Evolutionary conservation across 2,797 vertebrate genomes (phyloP), one percentile per base, ranked within the genome.

Genomic region (Muscicapa comitata): DNA sequence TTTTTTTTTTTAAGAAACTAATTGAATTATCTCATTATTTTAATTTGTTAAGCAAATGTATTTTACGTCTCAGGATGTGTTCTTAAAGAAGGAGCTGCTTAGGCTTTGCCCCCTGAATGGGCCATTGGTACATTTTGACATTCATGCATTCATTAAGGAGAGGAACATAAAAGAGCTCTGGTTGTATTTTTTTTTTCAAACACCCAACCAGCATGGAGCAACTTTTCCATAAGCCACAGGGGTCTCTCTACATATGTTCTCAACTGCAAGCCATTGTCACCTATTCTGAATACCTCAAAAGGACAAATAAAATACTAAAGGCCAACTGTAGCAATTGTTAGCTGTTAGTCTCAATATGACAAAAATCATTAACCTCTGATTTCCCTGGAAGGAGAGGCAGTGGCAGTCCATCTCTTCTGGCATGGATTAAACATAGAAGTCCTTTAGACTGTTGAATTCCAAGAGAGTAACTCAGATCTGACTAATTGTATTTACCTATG

Each of bases 31-130:
- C 98, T 99, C 98, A 99, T 99, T 99, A 98, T 99, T 99, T 99
- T 98, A 99, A 99, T 99, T 99, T 99, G 99, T 99, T 99, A 99
- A 99, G 99, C 99, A 99, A 99, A 99, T 99, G 99, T 99, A 99
- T 99, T 99, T 99, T 98, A 98, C 97, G 98, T 99, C 98, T 98
- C 98, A 98, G 98, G 98, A 98, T 99, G 99, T 98, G 97, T 99
- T 99, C 99, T 98, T 99, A 99, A 98, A 98, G 98, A 98, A 97
- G 98, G 98, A 98, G 98, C 98, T 99, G 98, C 98, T 98, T 96
- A 98, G 98, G 98, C 98, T 99, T 99, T 99, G 98, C 98, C 98
- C 98, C 97, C 98, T 99, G 99, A 99, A 99, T 99, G 98, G 98
- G 98, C 99, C 98, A 98, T 98, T 98, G 99, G 98, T 97, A 98